phyloP scores from a whole-genome alignment of 2,113 vertebrate species.

The Aythya baeri region DNA sequence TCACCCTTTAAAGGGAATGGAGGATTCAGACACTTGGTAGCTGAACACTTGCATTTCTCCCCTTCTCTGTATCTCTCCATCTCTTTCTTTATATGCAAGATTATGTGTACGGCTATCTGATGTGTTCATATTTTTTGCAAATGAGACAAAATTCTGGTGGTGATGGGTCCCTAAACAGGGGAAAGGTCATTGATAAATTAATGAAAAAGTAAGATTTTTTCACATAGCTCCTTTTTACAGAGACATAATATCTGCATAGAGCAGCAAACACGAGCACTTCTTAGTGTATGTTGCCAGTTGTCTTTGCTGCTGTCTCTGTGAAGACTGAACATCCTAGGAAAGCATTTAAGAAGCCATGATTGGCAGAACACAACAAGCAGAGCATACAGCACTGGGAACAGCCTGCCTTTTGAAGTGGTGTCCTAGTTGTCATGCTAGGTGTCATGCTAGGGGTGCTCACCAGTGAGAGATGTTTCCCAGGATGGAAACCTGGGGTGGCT shows the following conservation, averaged over 20 bases:
- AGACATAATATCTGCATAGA: not conserved
- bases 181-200: not conserved
- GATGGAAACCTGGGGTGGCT: not conserved
- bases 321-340: not conserved
- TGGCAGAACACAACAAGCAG: not conserved
- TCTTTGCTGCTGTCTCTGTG: not conserved
- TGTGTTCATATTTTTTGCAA: not conserved
- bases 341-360: not conserved
- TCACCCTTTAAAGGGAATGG: not conserved
- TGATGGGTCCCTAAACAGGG: not conserved
- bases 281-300: fast-evolving
- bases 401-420: not conserved
- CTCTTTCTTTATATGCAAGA: not conserved
- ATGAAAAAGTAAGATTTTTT: not conserved
- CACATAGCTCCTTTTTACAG: not conserved
- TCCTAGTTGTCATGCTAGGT: not conserved
- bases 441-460: not conserved
- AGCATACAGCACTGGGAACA: fast-evolving
- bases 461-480: fast-evolving
- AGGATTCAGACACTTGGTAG: not conserved
- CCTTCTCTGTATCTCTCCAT: not conserved
- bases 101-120: not conserved
- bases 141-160: not conserved
- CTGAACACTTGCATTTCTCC: not conserved
- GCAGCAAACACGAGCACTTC: not conserved